Base-by-base conservation (phyloP, 2,888 invertebrate genomes). In the Cylindroiulus punctatus region DNA sequence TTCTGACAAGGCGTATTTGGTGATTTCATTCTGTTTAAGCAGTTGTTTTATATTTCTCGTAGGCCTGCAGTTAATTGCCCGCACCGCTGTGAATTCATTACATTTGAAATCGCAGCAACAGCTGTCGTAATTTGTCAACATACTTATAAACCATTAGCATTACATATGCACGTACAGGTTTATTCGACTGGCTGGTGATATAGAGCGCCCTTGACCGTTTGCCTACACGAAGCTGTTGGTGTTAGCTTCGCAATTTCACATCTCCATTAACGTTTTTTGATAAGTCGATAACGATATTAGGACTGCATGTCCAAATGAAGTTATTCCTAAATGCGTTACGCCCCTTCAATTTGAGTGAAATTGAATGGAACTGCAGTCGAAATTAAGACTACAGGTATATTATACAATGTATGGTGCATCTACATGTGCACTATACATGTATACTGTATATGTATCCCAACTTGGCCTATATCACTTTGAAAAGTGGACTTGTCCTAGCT, bases 21-120 rank as follows among this genome's bases (percentile, higher is more conserved):
- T 65, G 65, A 65, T 65, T n/a, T 65, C 8, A 22, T 0, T 26
- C 22, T 26, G 26, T 57, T 22, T 57, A 57, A 57, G 22, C 57
- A 52, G 52, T 19, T 57, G 57, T 19, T 57, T n/a, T 57, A 3
- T 52, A n/a, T 52, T n/a, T n/a, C 52, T 12, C 65, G n/a, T 26
- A 65, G 26, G 65, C 26, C 26, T 65, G 26, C 4, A 65, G 19
- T 65, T n/a, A 65, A 3, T n/a, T n/a, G 12, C 10, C 7, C 2
- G 26, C 65, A 65, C 65, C 65, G n/a, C 65, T 65, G 65, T 65
- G 65, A 65, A 65, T 65, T 10, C 52, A 26, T 65, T 65, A 26
- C 26, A 22, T n/a, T 65, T 26, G 22, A 22, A 65, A 65, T 12
- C n/a, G 26, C 22, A 26, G 7, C 65, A 10, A 3, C 44, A 44